These are phyloP conservation scores for Autographa gamma DNA, from an alignment of 2,888 invertebrate species.

Conservation along the genomic window DNA sequence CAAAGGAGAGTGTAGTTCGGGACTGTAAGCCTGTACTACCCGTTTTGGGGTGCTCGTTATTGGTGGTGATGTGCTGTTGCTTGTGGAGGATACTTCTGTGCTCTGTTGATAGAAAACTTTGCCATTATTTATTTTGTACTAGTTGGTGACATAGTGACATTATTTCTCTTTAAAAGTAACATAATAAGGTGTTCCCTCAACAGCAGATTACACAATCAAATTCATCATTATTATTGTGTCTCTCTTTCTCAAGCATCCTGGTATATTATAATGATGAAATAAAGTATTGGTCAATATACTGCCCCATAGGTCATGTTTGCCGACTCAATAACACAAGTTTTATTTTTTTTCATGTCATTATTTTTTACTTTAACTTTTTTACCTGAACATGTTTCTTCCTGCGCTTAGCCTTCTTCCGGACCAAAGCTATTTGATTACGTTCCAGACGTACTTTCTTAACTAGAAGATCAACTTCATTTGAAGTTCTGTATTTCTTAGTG, in stretches of 20 bases:
- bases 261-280: no score
- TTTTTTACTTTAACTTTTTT: background rate
- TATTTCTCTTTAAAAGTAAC: background rate
- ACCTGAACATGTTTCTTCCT: conserved; percentile 66
- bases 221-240: no score
- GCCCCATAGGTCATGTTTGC: no score
- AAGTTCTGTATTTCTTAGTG: conserved; percentile 68
- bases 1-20: conserved; percentile 50
- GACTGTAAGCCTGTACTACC: conserved; percentile 53
- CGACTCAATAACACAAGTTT: no score
- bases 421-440: conserved; percentile 60
- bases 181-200: no score
- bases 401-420: conserved; percentile 52
- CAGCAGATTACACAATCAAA: no score
- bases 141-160: no score
- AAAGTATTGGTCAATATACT: no score
- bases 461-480: conserved; percentile 65
- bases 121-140: background rate
- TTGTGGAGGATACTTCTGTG: conserved; percentile 71
- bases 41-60: conserved; percentile 70
- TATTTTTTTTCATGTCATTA: no score
- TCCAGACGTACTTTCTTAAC: conserved; percentile 70
- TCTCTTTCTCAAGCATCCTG: no score
- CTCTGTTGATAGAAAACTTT: conserved; percentile 59
- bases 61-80: conserved; percentile 68